Percentiles rank a stretch among this genome's conserved stretches.
Conservation (phyloP, 92 coral and sea anemone genomes). For the Zoanthus gigantus region DNA sequence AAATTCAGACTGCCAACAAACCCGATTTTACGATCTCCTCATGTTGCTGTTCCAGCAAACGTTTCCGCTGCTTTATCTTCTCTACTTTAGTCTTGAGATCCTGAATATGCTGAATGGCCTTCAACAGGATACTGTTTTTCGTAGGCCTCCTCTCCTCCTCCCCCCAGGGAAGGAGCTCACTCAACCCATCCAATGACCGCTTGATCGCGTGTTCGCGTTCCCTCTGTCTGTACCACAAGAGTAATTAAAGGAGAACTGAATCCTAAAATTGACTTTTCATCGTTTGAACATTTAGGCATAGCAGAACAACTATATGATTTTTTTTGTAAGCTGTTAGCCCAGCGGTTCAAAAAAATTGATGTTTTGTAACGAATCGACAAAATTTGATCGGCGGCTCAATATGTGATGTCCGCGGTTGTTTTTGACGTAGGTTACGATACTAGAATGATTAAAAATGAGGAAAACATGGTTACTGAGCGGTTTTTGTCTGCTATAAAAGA, state of each 20-base stretch:
- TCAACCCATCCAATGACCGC: conserved; percentile 29
- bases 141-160: conserved; percentile 29
- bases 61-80: not conserved
- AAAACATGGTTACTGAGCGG: no score
- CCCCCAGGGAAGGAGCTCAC: conserved; percentile 36
- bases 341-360: no score
- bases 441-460: no score
- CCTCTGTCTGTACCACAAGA: conserved; percentile 26
- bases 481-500: no score
- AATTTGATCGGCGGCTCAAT: no score
- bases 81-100: conserved; percentile 21
- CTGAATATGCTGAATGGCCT: conserved; percentile 28
- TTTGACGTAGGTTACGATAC: no score
- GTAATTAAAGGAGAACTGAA: not conserved
- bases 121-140: conserved; percentile 19
- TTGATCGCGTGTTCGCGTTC: conserved; percentile 49
- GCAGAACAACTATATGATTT: not conserved
- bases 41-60: not conserved
- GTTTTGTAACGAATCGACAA: no score
- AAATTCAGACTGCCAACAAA: not conserved
- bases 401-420: no score
- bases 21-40: not conserved
- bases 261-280: not conserved
- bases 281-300: not conserved
- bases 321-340: no score